A percentile compares a stretch with the other conserved stretches of the same genome.
These are phyloP conservation scores for Echinarachnius parma DNA, from an alignment of 53 echinoderm and acorn worm species.

Conservation along the genomic window DNA sequence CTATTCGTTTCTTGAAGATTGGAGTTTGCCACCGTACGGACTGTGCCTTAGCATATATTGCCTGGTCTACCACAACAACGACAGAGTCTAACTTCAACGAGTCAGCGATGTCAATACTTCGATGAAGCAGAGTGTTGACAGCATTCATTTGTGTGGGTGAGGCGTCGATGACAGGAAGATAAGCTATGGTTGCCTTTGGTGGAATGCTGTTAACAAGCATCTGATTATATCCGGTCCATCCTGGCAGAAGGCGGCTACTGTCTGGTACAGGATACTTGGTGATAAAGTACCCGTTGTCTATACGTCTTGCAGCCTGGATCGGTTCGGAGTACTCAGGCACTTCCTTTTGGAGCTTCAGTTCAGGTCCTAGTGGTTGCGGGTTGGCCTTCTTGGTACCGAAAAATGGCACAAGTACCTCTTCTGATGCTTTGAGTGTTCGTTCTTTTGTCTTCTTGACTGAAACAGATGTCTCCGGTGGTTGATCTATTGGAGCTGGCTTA, in stretches of 20 bases:
- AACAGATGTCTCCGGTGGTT: too few species aligned
- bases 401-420: constrained; percentile 3
- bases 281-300: too few species aligned
- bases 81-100: background rate
- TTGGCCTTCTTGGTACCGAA: constrained; percentile 3
- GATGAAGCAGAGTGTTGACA: constrained; percentile 19
- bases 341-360: background rate
- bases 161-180: constrained; percentile 41
- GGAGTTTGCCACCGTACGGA: constrained; percentile 49
- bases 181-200: background rate
- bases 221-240: constrained; percentile 22
- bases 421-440: constrained; percentile 22
- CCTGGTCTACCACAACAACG: constrained; percentile 52
- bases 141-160: constrained; percentile 27
- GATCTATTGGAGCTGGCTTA: background rate
- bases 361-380: constrained; percentile 5
- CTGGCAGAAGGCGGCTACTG: background rate
- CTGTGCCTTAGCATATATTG: constrained; percentile 58
- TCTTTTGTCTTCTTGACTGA: too few species aligned
- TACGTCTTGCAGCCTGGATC: too few species aligned
- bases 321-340: constrained; percentile 3
- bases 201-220: background rate
- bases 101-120: constrained; percentile 13
- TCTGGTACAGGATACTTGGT: too few species aligned
- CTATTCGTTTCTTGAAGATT: constrained; percentile 11